Conservation (phyloP, 1,140 invertebrate genomes). For the Lordiphosa mommai region DNA sequence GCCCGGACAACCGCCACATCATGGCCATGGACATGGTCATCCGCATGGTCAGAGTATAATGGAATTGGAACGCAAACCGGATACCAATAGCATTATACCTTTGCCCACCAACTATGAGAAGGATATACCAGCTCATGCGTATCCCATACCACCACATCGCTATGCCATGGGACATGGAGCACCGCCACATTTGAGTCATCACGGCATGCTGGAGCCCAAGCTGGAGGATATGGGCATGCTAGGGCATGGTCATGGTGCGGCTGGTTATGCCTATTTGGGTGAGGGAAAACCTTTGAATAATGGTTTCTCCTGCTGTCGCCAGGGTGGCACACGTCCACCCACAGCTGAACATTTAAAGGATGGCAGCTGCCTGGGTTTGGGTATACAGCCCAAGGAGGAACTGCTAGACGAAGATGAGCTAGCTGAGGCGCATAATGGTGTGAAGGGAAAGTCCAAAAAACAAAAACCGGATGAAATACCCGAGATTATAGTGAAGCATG, state of each 20-base stretch:
- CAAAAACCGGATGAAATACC: constrained; percentile 67
- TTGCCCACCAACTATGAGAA: constrained; percentile 79
- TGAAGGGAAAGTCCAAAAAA: constrained; percentile 61
- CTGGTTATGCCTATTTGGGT: constrained; percentile 83
- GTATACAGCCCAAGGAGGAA: constrained; percentile 86
- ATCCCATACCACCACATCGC: constrained; percentile 78
- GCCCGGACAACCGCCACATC: constrained; percentile 31
- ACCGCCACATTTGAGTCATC: constrained; percentile 53
- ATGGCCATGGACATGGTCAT: constrained; percentile 44
- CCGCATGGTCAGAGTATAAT: constrained; percentile 48
- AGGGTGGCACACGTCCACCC: constrained; percentile 85
- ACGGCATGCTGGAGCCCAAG: constrained; percentile 70
- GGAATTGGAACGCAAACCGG: constrained; percentile 70
- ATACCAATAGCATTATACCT: constrained; percentile 75
- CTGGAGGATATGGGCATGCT: constrained; percentile 70
- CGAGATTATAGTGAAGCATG: constrained; percentile 73
- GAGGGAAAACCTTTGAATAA: constrained; percentile 81
- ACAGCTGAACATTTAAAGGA: constrained; percentile 87
- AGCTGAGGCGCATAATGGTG: constrained; percentile 49
- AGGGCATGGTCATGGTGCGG: constrained; percentile 25
- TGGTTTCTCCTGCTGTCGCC: constrained; percentile 86
- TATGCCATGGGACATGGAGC: constrained; percentile 62
- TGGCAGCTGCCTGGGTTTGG: constrained; percentile 85
- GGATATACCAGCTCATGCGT: constrained; percentile 76
- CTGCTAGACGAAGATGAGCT: constrained; percentile 81